Conservation (phyloP, 2,113 vertebrate genomes). For the Triplophysa dalaica region DNA sequence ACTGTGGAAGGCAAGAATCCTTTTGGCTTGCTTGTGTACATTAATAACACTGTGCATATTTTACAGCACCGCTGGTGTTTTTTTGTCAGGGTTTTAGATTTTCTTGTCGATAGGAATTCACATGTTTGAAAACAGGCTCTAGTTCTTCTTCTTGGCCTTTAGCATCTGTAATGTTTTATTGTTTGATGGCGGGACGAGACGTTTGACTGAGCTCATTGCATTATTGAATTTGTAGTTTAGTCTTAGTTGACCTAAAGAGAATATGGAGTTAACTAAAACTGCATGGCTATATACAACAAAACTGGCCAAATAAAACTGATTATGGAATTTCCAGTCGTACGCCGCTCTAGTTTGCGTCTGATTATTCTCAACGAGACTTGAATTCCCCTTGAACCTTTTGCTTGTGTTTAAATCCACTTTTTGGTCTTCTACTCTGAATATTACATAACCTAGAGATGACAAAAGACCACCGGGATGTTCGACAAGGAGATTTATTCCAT, state of each 20-base stretch:
- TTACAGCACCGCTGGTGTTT: conserved; percentile 45
- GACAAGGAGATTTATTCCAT: conserved; percentile 72
- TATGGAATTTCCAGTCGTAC: conserved; percentile 36
- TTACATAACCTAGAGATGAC: conserved; percentile 61
- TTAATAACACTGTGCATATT: conserved; percentile 56
- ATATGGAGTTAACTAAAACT: conserved; percentile 23
- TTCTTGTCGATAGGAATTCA: conserved; percentile 53
- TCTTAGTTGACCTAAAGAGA: conserved; percentile 2
- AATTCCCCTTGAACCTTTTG: conserved; percentile 35
- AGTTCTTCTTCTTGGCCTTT: neutral
- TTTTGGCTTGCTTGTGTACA: conserved; percentile 40
- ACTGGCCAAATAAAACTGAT: conserved; percentile 25
- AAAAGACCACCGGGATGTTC: conserved; percentile 65
- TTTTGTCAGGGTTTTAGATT: conserved; percentile 50
- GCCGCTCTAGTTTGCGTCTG: conserved; percentile 18
- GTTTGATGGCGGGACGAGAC: conserved; percentile 19
- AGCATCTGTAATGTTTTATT: conserved; percentile 25
- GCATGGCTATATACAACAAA: conserved; percentile 12
- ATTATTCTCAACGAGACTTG: conserved; percentile 4
- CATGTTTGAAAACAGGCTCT: conserved; percentile 31
- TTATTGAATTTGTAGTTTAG: conserved; percentile 52
- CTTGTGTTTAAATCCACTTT: conserved; percentile 46
- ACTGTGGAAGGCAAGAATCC: conserved; percentile 41
- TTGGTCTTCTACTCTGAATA: conserved; percentile 53
- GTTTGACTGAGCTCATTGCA: conserved; percentile 30